Evolutionary conservation across 1,140 invertebrate species (phyloP), one percentile per base, ranked within the genome.

Genomic region (Drosophila lacteicornis): DNA sequence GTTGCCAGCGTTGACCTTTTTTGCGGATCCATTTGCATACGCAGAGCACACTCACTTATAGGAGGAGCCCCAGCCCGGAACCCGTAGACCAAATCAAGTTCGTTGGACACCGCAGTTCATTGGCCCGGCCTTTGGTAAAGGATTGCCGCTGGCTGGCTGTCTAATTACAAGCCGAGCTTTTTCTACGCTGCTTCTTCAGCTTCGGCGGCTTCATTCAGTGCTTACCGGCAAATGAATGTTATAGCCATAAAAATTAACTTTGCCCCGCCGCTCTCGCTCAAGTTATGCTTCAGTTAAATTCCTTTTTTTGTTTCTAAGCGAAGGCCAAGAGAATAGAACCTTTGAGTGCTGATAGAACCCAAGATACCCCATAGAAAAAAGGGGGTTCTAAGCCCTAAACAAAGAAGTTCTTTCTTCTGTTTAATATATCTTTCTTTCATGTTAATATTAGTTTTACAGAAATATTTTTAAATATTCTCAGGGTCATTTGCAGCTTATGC

Each of bases 241-340:
- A 79, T 85, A 90, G 68, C 70, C 85, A 91, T 90, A 90, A 90
- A 85, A 88, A 90, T 88, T 90, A 75, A 84, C 78, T 90, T 90
- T 73, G 45, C 70, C 79, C 63, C 60, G 70, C 75, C 69, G 78
- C 85, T 65, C 40, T 65, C 40, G 70, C 85, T 70, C 51, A 75
- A 90, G 80, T 88, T 90, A 85, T 90, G 84, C 85, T 88, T 88
- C 78, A 85, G 85, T 88, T 82, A 91, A 85, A 90, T 82, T 77
- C 79, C 68, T 68, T 73, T 80, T 22, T 22, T 75, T 75, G 67
- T 70, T 66, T 36, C 38, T 46, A 59, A 67, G 33, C 43, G n/a
- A 61, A 45, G 78, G 66, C 57, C 42, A 47, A 27, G 22, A 49
- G 56, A 57, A 45, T 55, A 61, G 40, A 61, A 45, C 38, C 46